Conservation (phyloP, 2,888 invertebrate species). For the Peribatodes rhomboidaria region DNA sequence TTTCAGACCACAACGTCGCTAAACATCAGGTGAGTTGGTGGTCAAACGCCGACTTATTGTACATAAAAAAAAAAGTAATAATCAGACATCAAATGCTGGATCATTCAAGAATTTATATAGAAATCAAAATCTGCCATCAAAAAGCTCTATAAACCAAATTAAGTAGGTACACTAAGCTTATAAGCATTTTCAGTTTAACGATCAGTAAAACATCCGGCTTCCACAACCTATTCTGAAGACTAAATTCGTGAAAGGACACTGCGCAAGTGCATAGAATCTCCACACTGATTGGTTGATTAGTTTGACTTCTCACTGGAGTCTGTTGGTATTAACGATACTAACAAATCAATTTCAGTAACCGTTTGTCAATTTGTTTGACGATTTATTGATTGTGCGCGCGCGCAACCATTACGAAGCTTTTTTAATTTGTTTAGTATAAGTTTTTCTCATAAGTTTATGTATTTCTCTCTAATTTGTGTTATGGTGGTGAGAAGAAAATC, state of each 20-base stretch:
- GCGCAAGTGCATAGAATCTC: background rate
- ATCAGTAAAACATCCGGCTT: slow-evolving; percentile 26
- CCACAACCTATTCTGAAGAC: slow-evolving; percentile 18
- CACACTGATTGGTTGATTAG: slow-evolving; percentile 11
- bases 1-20: too few relatives aligned
- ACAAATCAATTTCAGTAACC: slow-evolving; percentile 50
- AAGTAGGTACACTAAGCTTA: background rate
- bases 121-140: too few relatives aligned
- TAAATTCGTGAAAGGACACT: slow-evolving; percentile 36
- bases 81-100: too few relatives aligned
- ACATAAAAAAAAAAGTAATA: too few relatives aligned
- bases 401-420: too few relatives aligned
- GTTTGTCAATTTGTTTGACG: background rate
- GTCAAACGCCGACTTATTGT: too few relatives aligned
- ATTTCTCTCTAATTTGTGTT: too few relatives aligned
- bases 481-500: too few relatives aligned
- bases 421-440: too few relatives aligned
- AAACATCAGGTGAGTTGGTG: too few relatives aligned
- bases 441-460: too few relatives aligned
- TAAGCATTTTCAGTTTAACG: slow-evolving; percentile 19
- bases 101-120: too few relatives aligned
- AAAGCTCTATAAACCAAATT: background rate
- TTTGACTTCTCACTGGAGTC: slow-evolving; percentile 18
- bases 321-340: slow-evolving; percentile 17
- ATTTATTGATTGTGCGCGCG: background rate